Conservation (phyloP, 2,113 vertebrate genomes). For the Cryptoleucopteryx plumbea region DNA sequence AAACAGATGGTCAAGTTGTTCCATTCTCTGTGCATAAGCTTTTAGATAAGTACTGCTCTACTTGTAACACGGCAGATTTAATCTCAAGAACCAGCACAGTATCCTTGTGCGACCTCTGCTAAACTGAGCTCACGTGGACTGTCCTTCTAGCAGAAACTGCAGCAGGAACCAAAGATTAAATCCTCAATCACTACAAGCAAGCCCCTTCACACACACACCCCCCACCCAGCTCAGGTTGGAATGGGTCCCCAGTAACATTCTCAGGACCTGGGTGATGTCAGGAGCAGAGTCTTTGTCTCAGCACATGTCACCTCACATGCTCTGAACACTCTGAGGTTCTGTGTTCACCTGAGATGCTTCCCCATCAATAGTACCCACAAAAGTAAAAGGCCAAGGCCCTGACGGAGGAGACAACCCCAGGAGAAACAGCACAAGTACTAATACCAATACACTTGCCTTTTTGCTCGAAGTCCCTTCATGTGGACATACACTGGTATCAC, state of each 20-base stretch:
- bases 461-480: neutral
- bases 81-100: neutral
- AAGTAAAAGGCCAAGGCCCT: neutral
- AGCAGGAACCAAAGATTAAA: neutral
- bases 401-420: neutral
- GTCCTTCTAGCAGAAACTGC: neutral
- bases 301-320: neutral
- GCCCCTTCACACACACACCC: neutral
- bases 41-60: neutral
- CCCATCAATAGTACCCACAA: neutral
- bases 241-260: neutral
- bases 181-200: neutral
- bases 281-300: neutral
- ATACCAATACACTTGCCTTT: constrained; percentile 38
- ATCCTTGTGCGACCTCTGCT: neutral
- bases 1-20: neutral
- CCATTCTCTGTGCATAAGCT: neutral
- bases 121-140: neutral
- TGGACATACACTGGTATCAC: neutral
- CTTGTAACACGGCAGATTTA: neutral
- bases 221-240: neutral
- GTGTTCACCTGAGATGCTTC: neutral
- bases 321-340: neutral
- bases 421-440: neutral
- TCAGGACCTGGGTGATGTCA: neutral